phyloP scores from a whole-genome alignment of 2,888 invertebrate genomes.

The Syrphus vitripennis region DNA sequence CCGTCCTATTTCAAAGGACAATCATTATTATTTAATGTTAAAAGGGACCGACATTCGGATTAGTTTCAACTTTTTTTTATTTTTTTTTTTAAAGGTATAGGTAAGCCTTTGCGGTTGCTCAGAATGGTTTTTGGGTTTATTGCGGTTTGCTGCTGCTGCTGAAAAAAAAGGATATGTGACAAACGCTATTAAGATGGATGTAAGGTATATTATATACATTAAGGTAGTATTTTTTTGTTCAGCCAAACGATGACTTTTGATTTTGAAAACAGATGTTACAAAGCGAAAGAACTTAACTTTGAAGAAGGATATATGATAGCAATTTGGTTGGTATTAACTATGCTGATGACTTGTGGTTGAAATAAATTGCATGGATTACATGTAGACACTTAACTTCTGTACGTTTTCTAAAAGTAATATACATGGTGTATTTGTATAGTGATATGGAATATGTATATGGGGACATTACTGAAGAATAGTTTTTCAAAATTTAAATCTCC shows the following conservation, averaged over 20 bases:
- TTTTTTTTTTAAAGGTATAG: slow-evolving; percentile 2
- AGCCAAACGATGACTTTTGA: background rate
- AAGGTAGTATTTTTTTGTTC: background rate
- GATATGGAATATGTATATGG: background rate
- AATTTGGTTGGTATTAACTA: slow-evolving; percentile 19
- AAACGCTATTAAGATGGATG: slow-evolving; percentile 5
- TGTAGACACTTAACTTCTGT: background rate
- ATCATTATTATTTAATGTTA: slow-evolving; percentile 48
- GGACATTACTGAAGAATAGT: background rate
- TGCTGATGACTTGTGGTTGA: slow-evolving; percentile 17
- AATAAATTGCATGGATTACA: slow-evolving; percentile 13
- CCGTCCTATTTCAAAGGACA: background rate
- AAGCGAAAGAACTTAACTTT: slow-evolving; percentile 15
- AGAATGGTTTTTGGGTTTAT: slow-evolving; percentile 10
- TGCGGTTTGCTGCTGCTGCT: background rate
- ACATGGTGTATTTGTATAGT: background rate
- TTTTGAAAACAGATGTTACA: slow-evolving; percentile 22
- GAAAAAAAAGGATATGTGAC: slow-evolving; percentile 4
- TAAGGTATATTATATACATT: background rate
- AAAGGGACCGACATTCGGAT: background rate
- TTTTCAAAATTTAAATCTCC: background rate
- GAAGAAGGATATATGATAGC: slow-evolving; percentile 10
- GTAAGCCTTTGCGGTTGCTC: slow-evolving; percentile 18
- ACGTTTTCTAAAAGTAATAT: background rate
- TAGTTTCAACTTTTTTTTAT: background rate